These are phyloP conservation scores for Schizopygopsis malacanthus DNA, from an alignment of 2,797 vertebrate genomes.

Conservation along the genomic window DNA sequence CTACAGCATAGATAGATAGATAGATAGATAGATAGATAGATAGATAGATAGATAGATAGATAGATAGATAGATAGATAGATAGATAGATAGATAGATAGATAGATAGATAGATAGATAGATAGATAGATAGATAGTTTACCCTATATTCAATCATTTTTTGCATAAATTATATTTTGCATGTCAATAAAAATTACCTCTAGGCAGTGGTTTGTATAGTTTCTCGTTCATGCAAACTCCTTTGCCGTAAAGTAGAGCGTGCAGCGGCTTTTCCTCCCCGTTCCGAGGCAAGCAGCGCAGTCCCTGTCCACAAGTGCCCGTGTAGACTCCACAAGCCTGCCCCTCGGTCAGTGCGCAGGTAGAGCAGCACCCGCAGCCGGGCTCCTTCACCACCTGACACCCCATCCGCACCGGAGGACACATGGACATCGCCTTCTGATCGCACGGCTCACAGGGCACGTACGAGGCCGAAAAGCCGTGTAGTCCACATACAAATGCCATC, in stretches of 20 bases:
- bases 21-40: conserved; percentile 23
- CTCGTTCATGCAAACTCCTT: conserved; percentile 89
- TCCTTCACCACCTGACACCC: conserved; percentile 92
- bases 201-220: conserved; percentile 83
- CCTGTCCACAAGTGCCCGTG: conserved; percentile 89
- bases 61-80: conserved; percentile 10
- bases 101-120: not conserved
- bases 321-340: conserved; percentile 92
- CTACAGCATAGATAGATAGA: conserved; percentile 1
- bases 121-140: not conserved
- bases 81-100: conserved; percentile 54
- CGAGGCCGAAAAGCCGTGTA: conserved; percentile 78
- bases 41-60: conserved; percentile 36
- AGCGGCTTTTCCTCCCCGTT: conserved; percentile 94
- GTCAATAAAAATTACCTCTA: conserved; percentile 66
- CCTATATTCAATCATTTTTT: not conserved
- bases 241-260: conserved; percentile 92
- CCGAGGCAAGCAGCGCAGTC: conserved; percentile 90
- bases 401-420: conserved; percentile 88
- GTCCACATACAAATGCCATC: conserved; percentile 78
- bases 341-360: conserved; percentile 92
- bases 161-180: not conserved
- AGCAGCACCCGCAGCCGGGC: conserved; percentile 95
- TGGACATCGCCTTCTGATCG: conserved; percentile 87
- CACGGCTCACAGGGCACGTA: conserved; percentile 93